Percentiles rank a stretch among this genome's conserved stretches.
Evolutionary conservation across 1,140 invertebrate species (phyloP).

Genomic region (Aphidius gifuensis): DNA sequence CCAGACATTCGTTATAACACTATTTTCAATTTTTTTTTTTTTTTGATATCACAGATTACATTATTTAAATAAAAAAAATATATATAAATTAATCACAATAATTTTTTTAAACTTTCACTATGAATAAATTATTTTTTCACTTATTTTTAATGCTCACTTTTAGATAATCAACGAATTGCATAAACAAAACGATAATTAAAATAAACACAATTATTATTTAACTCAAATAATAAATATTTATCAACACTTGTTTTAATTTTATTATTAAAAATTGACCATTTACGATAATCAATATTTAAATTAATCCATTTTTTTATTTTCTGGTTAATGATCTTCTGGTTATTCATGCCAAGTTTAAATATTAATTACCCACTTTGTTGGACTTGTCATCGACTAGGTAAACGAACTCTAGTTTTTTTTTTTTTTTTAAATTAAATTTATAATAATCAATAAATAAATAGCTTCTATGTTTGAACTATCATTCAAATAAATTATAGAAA

Average conservation of each 20-base stretch:
- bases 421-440: background rate
- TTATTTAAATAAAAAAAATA: constrained; percentile 6
- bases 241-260: background rate
- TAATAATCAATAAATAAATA: background rate
- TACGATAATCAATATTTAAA: background rate
- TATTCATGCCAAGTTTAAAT: constrained; percentile 14
- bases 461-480: no score
- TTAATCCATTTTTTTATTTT: constrained; percentile 10
- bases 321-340: constrained; percentile 13
- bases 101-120: background rate
- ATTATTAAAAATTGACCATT: background rate
- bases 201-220: no score
- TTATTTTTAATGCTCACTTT: background rate
- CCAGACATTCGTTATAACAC: constrained; percentile 15
- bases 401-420: background rate
- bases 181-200: no score
- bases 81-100: background rate
- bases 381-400: background rate
- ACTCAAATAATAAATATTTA: background rate
- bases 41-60: constrained; percentile 12
- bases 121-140: background rate
- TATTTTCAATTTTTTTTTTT: constrained; percentile 5
- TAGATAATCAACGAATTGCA: background rate
- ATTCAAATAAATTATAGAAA: background rate
- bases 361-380: constrained; percentile 8